phyloP scores from a whole-genome alignment of 2,113 vertebrate genomes.

The Meriones unguiculatus region DNA sequence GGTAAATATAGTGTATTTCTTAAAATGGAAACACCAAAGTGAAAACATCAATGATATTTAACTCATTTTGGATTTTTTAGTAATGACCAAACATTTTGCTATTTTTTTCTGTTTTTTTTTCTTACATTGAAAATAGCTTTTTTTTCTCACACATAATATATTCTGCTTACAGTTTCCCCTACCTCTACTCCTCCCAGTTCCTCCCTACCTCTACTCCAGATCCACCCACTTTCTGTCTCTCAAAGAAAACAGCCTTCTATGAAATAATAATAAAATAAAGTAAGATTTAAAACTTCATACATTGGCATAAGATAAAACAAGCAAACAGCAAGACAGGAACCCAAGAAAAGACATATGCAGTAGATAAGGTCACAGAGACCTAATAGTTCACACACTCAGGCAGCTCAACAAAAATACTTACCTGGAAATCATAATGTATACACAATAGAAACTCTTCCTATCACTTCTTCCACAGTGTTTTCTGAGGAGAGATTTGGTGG shows the following conservation, averaged over 20 bases:
- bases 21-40: neutral
- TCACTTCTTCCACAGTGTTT: neutral
- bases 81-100: neutral
- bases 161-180: neutral
- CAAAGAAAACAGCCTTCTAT: neutral
- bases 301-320: neutral
- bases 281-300: neutral
- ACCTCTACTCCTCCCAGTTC: neutral
- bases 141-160: too few species aligned
- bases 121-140: neutral
- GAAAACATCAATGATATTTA: neutral
- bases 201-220: neutral
- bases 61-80: conserved; percentile 5
- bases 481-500: neutral
- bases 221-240: neutral
- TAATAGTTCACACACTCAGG: neutral
- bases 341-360: neutral
- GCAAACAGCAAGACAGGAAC: neutral
- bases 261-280: neutral
- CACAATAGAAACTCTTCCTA: neutral
- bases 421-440: neutral
- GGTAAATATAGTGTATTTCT: neutral
- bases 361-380: neutral
- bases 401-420: neutral
- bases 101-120: neutral